phyloP scores from a whole-genome alignment of 2,888 invertebrate species.

The Ceriagrion tenellum region DNA sequence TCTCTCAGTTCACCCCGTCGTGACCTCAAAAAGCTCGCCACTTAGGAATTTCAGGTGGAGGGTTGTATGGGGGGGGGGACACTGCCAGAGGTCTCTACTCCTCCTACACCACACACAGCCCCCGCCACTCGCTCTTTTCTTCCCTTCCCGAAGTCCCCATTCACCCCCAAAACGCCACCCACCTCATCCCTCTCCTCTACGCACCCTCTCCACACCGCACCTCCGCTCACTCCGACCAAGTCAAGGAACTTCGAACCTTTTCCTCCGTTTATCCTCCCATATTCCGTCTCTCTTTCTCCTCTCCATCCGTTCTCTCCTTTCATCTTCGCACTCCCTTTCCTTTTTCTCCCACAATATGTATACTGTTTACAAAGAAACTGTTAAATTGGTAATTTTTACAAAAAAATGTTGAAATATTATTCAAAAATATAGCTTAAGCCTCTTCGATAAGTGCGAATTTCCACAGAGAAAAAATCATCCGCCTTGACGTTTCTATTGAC shows the following conservation, averaged over 20 bases:
- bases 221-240: not conserved
- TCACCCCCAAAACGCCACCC: not conserved
- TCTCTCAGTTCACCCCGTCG: not conserved
- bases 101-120: not conserved
- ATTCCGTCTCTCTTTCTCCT: not conserved
- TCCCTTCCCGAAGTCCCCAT: not conserved
- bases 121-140: not conserved
- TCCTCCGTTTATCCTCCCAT: not conserved
- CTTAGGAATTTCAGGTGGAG: conserved; percentile 38
- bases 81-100: not conserved
- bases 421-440: too few relatives aligned
- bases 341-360: too few relatives aligned
- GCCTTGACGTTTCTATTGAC: too few relatives aligned
- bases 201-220: not conserved
- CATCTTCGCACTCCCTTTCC: too few relatives aligned
- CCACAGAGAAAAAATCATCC: too few relatives aligned
- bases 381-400: too few relatives aligned
- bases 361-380: too few relatives aligned
- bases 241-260: not conserved
- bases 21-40: conserved; percentile 54
- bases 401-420: too few relatives aligned
- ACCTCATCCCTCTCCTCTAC: not conserved
- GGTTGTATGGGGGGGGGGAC: not conserved
- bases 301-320: not conserved
- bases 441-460: too few relatives aligned